Base-by-base conservation (phyloP, 1,140 invertebrate species). In the Trichomalopsis sarcophagae region DNA sequence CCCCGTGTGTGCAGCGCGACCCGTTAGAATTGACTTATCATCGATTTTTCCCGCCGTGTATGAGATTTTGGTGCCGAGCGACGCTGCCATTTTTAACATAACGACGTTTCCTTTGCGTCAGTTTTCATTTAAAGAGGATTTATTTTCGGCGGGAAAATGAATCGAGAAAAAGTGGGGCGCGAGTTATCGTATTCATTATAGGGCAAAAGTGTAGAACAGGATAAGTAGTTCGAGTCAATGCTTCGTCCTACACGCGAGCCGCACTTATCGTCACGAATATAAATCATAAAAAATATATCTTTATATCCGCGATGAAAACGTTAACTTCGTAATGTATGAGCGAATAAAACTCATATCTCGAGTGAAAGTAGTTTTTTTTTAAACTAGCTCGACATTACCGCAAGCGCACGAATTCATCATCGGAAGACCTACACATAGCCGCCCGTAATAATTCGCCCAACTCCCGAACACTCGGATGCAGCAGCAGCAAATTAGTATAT, bases 201-300 rank as follows among this genome's bases (percentile, higher is more conserved):
- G 27, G 27, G 27, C 27, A 21, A 21, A 55, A 55, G 44, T 36
- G 33, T 3, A 77, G 0, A 69, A 14, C 30, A 23, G n/a, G 33
- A 79, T 23, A 40, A 84, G 76, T 79, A 73, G 21, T 79, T n/a
- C 10, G 14, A 79, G 44, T 79, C 82, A 84, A 79, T 62, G 47
- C 23, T 71, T n/a, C 44, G 68, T 2, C 40, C 6, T 47, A 55
- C 66, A 73, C 17, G 21, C 13, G 40, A 73, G 6, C 17, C 9
- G n/a, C 17, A 69, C 33, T 80, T 69, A 44, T 50, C 5, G 9
- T 73, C n/a, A 21, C 21, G 40, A 30, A 13, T 71, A 50, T 73
- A 73, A 68, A 47, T 21, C 36, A 44, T 44, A 76, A 76, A 30
- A 36, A 27, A 27, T 27, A 27, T 27, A 66, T 68, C 44, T 36